Evolutionary conservation across 2,797 vertebrate species (phyloP).

Genomic region (Spinus pinus): DNA sequence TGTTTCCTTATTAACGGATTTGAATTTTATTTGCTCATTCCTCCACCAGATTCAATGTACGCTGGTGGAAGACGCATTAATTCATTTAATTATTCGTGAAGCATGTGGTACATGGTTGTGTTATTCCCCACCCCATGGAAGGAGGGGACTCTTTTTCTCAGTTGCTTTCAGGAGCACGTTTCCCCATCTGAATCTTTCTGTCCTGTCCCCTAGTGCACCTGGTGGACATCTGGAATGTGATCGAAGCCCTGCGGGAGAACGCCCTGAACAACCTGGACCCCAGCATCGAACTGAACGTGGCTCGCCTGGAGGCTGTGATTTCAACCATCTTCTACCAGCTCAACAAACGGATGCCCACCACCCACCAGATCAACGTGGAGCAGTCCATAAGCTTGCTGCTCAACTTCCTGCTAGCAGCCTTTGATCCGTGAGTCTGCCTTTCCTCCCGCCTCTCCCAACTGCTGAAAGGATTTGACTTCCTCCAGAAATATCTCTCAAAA

Average conservation of each 20-base stretch:
- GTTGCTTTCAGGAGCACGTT: rapidly evolving
- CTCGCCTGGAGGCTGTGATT: conserved; percentile 91
- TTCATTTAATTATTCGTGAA: not conserved
- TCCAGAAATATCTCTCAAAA: not conserved
- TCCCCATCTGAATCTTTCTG: not conserved
- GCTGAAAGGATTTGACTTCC: not conserved
- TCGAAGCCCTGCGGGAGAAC: conserved; percentile 94
- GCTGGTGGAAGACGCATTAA: not conserved
- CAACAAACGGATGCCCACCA: conserved; percentile 97
- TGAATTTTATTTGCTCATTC: not conserved
- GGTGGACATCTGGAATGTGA: conserved; percentile 98
- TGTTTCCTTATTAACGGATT: not conserved
- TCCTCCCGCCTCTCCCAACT: not conserved
- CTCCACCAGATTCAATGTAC: not conserved
- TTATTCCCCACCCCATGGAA: not conserved
- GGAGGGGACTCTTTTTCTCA: not conserved
- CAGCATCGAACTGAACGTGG: conserved; percentile 86
- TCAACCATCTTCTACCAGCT: conserved; percentile 96
- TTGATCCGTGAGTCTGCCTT: conserved; percentile 90
- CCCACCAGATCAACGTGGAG: conserved; percentile 95
- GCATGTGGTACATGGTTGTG: too few species aligned
- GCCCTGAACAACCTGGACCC: conserved; percentile 92
- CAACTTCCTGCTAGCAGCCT: conserved; percentile 95
- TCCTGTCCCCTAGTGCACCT: conserved; percentile 86
- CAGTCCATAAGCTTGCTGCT: conserved; percentile 93